Evolutionary conservation across 2,113 vertebrate genomes (phyloP).

Genomic region (Blennius ocellaris): DNA sequence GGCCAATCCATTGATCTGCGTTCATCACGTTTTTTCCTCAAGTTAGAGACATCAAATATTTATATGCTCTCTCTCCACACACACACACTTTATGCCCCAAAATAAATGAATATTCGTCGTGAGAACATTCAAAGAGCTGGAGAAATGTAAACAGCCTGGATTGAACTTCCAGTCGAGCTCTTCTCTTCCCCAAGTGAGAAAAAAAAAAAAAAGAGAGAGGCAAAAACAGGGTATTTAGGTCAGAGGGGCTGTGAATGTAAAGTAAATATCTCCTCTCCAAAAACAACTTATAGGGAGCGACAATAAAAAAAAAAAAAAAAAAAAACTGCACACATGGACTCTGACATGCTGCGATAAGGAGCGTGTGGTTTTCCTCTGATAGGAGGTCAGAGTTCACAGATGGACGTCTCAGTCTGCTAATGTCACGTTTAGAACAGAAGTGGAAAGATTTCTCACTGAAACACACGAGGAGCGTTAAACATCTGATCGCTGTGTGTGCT

Average conservation of each 20-base stretch:
- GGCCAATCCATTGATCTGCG: slow-evolving; percentile 9
- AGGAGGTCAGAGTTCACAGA: neutral
- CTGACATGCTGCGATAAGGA: slow-evolving; percentile 38
- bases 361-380: neutral
- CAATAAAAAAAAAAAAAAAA: slow-evolving; percentile 20
- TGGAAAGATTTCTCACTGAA: neutral
- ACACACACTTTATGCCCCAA: slow-evolving; percentile 17
- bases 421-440: neutral
- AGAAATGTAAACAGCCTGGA: slow-evolving; percentile 53
- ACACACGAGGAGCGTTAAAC: neutral
- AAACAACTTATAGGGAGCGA: slow-evolving; percentile 29
- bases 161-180: slow-evolving; percentile 42
- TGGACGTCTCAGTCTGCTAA: too few relatives aligned
- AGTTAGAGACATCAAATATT: slow-evolving; percentile 22
- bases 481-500: slow-evolving; percentile 10
- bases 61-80: neutral
- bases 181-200: slow-evolving; percentile 26
- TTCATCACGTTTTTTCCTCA: neutral
- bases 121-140: slow-evolving; percentile 29
- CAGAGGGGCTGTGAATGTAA: slow-evolving; percentile 53
- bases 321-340: slow-evolving; percentile 20
- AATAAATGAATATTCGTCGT: slow-evolving; percentile 25
- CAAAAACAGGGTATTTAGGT: slow-evolving; percentile 58
- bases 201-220: neutral
- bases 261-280: slow-evolving; percentile 52